Evolutionary conservation across 2,888 invertebrate species (phyloP).

Genomic region (Dasypogon diadema): DNA sequence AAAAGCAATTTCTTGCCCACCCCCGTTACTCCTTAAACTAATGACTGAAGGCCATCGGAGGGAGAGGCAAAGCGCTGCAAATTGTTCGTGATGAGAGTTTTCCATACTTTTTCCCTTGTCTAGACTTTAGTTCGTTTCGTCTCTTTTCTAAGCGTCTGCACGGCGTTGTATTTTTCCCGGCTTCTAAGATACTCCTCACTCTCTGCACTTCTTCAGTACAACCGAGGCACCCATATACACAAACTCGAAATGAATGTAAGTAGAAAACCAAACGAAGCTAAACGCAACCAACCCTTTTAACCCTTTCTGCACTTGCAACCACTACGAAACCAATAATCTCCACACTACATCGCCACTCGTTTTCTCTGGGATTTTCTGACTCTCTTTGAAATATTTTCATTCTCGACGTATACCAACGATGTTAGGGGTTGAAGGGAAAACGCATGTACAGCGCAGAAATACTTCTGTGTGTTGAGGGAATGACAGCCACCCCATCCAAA

Average conservation of each 20-base stretch:
- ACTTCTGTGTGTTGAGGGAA: background rate
- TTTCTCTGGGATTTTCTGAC: conserved; percentile 47
- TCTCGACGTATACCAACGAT: conserved; percentile 25
- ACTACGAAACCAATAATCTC: conserved; percentile 50
- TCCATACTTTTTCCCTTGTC: conserved; percentile 15
- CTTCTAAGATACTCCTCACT: conserved; percentile 37
- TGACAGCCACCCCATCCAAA: background rate
- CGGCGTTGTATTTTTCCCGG: background rate
- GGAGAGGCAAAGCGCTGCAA: conserved; percentile 3
- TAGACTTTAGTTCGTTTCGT: conserved; percentile 1
- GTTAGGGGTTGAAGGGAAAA: conserved; percentile 1
- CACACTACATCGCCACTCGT: conserved; percentile 32
- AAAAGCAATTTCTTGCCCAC: conserved; percentile 39
- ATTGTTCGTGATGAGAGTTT: conserved; percentile 18
- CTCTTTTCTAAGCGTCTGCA: conserved; percentile 42
- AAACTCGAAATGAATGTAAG: conserved; percentile 23
- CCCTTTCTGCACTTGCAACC: conserved; percentile 45
- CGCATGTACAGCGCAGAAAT: background rate
- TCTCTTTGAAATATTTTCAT: conserved; percentile 43
- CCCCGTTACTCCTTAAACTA: conserved; percentile 42
- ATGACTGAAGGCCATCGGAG: conserved; percentile 16
- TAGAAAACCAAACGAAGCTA: conserved; percentile 43
- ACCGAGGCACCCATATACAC: background rate
- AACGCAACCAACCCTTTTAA: conserved; percentile 43
- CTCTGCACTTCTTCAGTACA: background rate